Evolutionary conservation across 2,888 invertebrate genomes (phyloP).

Genomic region (Epirrita christyi): DNA sequence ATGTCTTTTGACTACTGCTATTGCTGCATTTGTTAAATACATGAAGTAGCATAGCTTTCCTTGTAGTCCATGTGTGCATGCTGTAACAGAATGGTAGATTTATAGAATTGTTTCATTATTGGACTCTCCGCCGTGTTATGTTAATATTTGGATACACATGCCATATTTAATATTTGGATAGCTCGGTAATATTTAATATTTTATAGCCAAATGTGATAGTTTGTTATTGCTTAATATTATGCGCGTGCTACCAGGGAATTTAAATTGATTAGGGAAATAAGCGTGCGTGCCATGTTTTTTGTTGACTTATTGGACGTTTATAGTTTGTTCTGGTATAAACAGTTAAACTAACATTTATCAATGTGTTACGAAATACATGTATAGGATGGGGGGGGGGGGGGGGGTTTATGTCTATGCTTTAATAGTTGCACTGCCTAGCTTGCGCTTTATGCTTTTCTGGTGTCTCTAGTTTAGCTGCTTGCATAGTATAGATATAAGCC

Average conservation of each 20-base stretch:
- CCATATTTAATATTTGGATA: constrained; percentile 19
- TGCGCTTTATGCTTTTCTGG: no score
- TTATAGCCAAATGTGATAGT: constrained; percentile 14
- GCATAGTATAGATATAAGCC: no score
- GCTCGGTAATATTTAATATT: constrained; percentile 14
- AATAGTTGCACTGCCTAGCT: no score
- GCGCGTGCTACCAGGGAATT: constrained; percentile 29
- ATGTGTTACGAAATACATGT: no score
- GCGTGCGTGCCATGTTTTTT: constrained; percentile 6
- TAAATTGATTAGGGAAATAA: constrained; percentile 29
- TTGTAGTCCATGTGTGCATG: background rate
- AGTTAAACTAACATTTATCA: background rate
- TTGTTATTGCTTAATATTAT: constrained; percentile 27
- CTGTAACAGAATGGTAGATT: constrained; percentile 26
- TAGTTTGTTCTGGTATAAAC: constrained; percentile 4
- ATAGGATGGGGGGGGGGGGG: no score
- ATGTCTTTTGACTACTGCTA: no score
- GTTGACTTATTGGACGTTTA: constrained; percentile 17
- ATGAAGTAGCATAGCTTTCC: background rate
- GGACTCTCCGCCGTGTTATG: constrained; percentile 23
- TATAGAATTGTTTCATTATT: constrained; percentile 33
- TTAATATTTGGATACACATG: constrained; percentile 25
- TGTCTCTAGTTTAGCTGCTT: no score
- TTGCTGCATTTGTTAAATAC: no score
- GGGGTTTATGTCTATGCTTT: no score